Conservation (phyloP, 1,140 invertebrate genomes). For the Pseudomyrmex flavicornis region DNA sequence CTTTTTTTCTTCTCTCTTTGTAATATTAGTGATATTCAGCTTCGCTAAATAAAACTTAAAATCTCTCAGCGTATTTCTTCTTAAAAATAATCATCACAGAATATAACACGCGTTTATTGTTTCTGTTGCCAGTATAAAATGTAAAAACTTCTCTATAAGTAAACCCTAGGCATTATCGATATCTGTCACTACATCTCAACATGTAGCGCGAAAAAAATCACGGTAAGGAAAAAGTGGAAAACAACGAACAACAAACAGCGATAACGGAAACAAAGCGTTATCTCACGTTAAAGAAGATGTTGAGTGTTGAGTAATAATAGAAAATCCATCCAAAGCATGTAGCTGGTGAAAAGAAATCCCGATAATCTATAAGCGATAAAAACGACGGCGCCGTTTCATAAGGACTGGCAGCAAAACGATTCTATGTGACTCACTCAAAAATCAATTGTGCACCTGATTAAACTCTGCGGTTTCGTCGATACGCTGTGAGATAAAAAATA, state of each 20-base stretch:
- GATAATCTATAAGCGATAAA: slow-evolving; percentile 43
- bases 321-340: slow-evolving; percentile 15
- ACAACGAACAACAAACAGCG: background rate
- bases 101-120: too few species aligned
- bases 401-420: background rate
- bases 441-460: slow-evolving; percentile 44
- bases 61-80: too few species aligned
- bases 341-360: background rate
- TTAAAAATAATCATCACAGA: too few species aligned
- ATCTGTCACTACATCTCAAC: background rate
- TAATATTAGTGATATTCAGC: too few species aligned
- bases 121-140: too few species aligned
- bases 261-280: background rate
- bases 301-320: slow-evolving; percentile 43
- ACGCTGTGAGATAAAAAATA: background rate
- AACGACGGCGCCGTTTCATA: slow-evolving; percentile 41
- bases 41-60: too few species aligned
- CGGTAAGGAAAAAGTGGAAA: background rate
- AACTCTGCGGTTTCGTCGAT: background rate
- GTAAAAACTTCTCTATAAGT: too few species aligned
- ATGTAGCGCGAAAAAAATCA: background rate
- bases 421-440: slow-evolving; percentile 35
- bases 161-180: too few species aligned
- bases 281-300: slow-evolving; percentile 11
- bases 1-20: too few species aligned